Base-by-base conservation (phyloP, 2,113 vertebrate species). In the Dipodomys ordii region DNA sequence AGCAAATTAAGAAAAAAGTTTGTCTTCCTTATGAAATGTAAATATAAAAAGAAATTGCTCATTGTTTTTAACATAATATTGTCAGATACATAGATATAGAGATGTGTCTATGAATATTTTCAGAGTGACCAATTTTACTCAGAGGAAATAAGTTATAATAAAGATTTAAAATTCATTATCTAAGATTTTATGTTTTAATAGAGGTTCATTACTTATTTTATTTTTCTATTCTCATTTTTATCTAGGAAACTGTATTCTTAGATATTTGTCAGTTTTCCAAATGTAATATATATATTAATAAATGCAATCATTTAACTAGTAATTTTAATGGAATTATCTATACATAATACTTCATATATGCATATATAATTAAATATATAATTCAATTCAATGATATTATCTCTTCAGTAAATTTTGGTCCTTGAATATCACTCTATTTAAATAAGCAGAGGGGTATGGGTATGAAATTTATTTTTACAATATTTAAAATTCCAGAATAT, bases 401-500 rank as follows among this genome's bases (percentile, higher is more conserved):
- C 1, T 32, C 32, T 80, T 2, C 53, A 67, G 20, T 65, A 91
- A 93, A 8, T n/a, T 80, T 87, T 28, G 6, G 18, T 0, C 7
- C 10, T 53, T 15, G 8, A 64, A 27, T 35, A 65, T 53, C 12
- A 32, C 20, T 87, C 6, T 27, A 2, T n/a, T 16, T 27, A 39
- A 39, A 18, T 69, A 49, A 32, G 9, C 32, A 77, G 20, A 85
- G 23, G 13, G 0, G 35, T 92, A 30, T 44, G 20, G 35, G 62
- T 64, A 23, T 35, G 77, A 74, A 3, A 25, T 20, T 77, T 86
- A 81, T 1, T 87, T 81, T 76, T 44, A 92, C 65, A 76, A 90
- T 71, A 49, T 80, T 90, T 39, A 92, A 15, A 91, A 74, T 73
- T 87, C 73, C n/a, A 27, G n/a, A 3, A 87, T 84, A 53, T n/a